phyloP scores from a whole-genome alignment of 1,140 invertebrate genomes.

The Frieseomelitta varia region DNA sequence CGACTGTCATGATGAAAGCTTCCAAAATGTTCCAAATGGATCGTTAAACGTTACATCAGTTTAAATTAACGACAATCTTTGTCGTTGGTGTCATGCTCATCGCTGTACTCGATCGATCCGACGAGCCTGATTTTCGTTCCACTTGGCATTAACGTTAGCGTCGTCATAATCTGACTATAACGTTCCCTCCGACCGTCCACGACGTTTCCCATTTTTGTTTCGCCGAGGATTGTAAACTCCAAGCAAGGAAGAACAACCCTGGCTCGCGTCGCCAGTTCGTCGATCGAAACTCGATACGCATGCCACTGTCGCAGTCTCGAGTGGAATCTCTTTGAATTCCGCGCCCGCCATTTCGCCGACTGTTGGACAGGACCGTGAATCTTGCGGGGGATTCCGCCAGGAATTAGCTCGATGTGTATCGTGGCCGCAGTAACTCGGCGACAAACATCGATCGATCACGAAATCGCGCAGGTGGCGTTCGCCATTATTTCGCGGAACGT shows the following conservation, averaged over 20 bases:
- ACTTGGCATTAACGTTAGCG: background rate
- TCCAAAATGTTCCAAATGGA: too few species aligned
- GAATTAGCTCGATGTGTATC: slow-evolving; percentile 12
- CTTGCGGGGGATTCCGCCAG: slow-evolving; percentile 21
- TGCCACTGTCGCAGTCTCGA: background rate
- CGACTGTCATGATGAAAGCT: too few species aligned
- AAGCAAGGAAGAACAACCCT: background rate
- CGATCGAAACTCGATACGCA: slow-evolving; percentile 4
- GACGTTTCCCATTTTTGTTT: background rate
- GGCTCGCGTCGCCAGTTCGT: background rate
- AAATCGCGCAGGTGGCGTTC: background rate
- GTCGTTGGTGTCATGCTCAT: too few species aligned
- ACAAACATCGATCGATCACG: background rate
- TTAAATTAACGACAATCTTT: too few species aligned
- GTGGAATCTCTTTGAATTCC: slow-evolving; percentile 33
- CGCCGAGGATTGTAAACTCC: background rate
- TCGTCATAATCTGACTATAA: background rate
- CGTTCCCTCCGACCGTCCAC: background rate
- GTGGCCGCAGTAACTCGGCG: background rate
- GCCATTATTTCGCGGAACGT: background rate
- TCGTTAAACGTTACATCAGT: too few species aligned
- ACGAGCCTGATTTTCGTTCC: background rate
- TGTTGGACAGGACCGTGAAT: slow-evolving; percentile 28
- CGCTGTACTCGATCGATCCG: background rate
- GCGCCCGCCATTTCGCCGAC: background rate